phyloP scores from a whole-genome alignment of 1,140 invertebrate genomes.

The Tetranychus cinnabarinus region DNA sequence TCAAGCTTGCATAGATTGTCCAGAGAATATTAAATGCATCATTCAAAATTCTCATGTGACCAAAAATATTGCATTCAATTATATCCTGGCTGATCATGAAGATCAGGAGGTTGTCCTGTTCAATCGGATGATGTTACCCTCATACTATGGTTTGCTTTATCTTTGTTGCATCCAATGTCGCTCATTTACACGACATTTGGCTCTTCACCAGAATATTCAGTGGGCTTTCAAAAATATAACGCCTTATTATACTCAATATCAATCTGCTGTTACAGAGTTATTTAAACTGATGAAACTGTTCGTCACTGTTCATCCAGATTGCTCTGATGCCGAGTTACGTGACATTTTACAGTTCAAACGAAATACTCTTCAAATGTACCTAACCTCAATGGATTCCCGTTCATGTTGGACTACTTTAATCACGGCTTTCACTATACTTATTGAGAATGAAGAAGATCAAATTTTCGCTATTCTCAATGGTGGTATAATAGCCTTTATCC shows the following conservation, averaged over 20 bases:
- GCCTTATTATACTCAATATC: conserved; percentile 73
- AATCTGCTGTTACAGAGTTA: conserved; percentile 63
- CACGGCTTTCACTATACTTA: conserved; percentile 53
- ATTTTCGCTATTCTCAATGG: conserved; percentile 64
- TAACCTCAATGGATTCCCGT: conserved; percentile 47
- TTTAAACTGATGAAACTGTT: conserved; percentile 68
- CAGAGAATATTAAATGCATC: conserved; percentile 68
- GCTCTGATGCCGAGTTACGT: conserved; percentile 45
- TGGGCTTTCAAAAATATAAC: conserved; percentile 93
- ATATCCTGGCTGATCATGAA: conserved; percentile 86
- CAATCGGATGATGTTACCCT: conserved; percentile 73
- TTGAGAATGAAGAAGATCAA: conserved; percentile 67
- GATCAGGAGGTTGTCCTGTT: conserved; percentile 81
- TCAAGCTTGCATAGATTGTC: conserved; percentile 66
- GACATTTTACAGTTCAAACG: conserved; percentile 58
- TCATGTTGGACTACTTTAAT: conserved; percentile 71
- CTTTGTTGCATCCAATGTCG: conserved; percentile 67
- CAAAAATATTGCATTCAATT: conserved; percentile 88
- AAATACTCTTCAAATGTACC: conserved; percentile 55
- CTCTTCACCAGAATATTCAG: conserved; percentile 75
- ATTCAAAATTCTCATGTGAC: conserved; percentile 53
- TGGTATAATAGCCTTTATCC: conserved; percentile 61
- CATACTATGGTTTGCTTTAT: conserved; percentile 71
- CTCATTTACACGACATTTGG: conserved; percentile 54
- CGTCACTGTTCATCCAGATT: conserved; percentile 44